Base-by-base conservation (phyloP, 2,797 vertebrate genomes). In the Melanotaenia maccullochi region DNA sequence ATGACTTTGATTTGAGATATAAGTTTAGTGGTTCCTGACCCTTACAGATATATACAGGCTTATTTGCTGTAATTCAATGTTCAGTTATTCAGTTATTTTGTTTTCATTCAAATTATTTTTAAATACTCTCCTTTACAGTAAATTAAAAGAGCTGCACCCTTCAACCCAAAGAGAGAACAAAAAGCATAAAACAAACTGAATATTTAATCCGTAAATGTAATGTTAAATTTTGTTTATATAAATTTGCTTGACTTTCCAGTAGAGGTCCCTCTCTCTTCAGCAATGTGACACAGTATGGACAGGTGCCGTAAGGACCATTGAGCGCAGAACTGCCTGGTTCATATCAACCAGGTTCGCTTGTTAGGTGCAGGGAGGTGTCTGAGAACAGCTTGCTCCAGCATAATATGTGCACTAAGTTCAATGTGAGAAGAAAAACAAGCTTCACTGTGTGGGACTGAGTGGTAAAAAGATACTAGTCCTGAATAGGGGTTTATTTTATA, bases 261-360 rank as follows among this genome's bases (percentile, higher is more conserved):
- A 84, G 65, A 64, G 71, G 77, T 77, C 78, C 60, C 76, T 72
- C 57, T 85, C 12, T 75, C 52, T 51, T 28, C 56, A 74, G 47
- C 55, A 73, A 71, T 57, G n/a, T 36, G 16, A 24, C 18, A 25
- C 22, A 20, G 52, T 18, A 16, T 44, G 4, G 30, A 36, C 24
- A 44, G 42, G 42, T 8, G 12, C 44, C 28, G 22, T 8, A 4
- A 9, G 36, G 20, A 22, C 9, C 9, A 4, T 20, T n/a, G 28
- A 1, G 3, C 35, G 1, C 13, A 35, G 38, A 35, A 9, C 28
- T 49, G 22, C 7, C 44, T 65, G 38, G 9, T 25, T 61, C 61
- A 60, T 68, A 28, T 55, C 13, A 47, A n/a, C 3, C 28, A 40
- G 8, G 38, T 64, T 71, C n/a, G 61, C 30, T 58, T 42, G 11